A percentile compares a stretch with the other conserved stretches of the same genome.
phyloP scores from a whole-genome alignment of 2,797 vertebrate genomes.

The Falco columbarius region DNA sequence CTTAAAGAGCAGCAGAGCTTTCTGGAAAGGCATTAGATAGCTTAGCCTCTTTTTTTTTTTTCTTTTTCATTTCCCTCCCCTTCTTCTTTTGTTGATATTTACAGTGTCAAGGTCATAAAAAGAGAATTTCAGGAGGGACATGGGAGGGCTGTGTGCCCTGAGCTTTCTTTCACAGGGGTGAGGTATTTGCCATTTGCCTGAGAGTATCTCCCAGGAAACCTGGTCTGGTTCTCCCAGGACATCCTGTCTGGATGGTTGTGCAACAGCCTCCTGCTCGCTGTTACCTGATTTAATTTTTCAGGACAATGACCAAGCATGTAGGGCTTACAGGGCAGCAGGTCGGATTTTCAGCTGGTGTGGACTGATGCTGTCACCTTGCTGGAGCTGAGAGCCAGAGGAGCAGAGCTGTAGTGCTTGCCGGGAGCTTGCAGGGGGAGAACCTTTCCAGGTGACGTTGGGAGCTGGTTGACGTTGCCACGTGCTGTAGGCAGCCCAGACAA shows the following conservation, averaged over 20 bases:
- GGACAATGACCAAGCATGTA: neutral
- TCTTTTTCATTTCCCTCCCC: neutral
- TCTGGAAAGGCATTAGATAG: neutral
- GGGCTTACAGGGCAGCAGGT: neutral
- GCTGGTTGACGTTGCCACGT: no score
- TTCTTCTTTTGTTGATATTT: neutral
- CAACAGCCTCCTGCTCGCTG: neutral
- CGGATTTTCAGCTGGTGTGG: neutral
- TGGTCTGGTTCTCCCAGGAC: neutral
- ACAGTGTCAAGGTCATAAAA: neutral
- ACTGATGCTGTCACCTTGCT: neutral
- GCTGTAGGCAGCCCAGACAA: neutral
- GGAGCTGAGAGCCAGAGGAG: neutral
- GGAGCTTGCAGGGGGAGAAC: neutral
- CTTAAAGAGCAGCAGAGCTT: neutral
- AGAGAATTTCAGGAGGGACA: neutral
- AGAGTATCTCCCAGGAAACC: neutral
- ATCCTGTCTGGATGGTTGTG: neutral
- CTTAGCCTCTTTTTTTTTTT: neutral
- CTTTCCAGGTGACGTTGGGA: neutral
- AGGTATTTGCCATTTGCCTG: neutral
- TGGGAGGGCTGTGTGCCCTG: neutral
- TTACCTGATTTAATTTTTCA: neutral
- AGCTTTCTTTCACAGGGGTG: neutral
- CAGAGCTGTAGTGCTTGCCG: neutral